phyloP scores from a whole-genome alignment of 2,888 invertebrate genomes.

The Melangyna quadrimaculata region DNA sequence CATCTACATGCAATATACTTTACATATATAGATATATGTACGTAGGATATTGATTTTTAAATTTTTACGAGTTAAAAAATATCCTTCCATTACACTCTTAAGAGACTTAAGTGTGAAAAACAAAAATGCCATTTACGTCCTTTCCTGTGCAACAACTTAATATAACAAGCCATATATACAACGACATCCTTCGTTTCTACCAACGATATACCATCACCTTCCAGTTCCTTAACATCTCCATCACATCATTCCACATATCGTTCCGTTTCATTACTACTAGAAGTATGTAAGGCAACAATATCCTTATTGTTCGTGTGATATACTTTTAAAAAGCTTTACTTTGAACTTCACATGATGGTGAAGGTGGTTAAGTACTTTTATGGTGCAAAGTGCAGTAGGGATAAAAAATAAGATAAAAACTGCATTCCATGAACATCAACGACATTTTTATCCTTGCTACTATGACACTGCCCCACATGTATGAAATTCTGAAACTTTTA shows the following conservation, averaged over 20 bases:
- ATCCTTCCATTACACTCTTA: constrained; percentile 41
- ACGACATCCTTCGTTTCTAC: not conserved
- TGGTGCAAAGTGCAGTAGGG: constrained; percentile 21
- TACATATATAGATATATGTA: not conserved
- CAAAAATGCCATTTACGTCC: constrained; percentile 23
- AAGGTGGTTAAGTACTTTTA: constrained; percentile 64
- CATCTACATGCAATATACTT: not conserved
- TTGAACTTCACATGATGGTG: constrained; percentile 62
- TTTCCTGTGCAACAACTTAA: not conserved
- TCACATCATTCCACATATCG: not conserved
- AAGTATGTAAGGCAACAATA: constrained; percentile 66
- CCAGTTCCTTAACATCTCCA: not conserved
- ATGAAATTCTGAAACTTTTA: constrained; percentile 41
- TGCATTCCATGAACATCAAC: constrained; percentile 45
- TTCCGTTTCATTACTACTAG: constrained; percentile 42
- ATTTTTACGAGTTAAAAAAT: constrained; percentile 14
- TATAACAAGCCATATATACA: not conserved
- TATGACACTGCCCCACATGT: constrained; percentile 6
- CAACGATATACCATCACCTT: not conserved
- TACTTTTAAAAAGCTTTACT: constrained; percentile 66
- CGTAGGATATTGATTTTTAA: constrained; percentile 1
- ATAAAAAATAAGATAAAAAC: constrained; percentile 1
- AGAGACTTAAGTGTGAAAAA: constrained; percentile 31
- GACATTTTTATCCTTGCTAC: constrained; percentile 11
- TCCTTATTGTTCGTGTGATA: constrained; percentile 61